Base-by-base conservation (phyloP, 2,113 vertebrate genomes). In the Actinemys pallida region DNA sequence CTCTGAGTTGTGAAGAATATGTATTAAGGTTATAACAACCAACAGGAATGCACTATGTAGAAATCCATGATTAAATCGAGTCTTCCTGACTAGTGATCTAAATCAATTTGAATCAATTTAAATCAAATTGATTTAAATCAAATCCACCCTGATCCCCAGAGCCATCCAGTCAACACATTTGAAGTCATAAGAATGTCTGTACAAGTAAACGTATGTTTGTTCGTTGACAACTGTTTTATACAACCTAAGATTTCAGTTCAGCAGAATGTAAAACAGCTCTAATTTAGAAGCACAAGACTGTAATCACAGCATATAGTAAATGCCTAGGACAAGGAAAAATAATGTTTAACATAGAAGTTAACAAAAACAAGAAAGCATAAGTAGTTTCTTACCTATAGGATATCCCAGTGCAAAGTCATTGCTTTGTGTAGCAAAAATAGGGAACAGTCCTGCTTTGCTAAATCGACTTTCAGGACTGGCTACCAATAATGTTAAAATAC, bases 371-470 rank as follows among this genome's bases (percentile, higher is more conserved):
- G 27, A 94, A 91, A 87, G 84, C 6, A 35, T 80, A 88, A 86
- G 31, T 69, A 96, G 69, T 29, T 88, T 95, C 99, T 99, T 97
- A 99, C 99, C 99, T 97, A 99, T 99, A 88, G 99, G 99, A 98
- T 99, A 99, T 83, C 99, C 99, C 98, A 99, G 93, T 78, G 99
- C 99, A 98, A 99, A 99, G 97, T 99, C 99, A 97, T 99, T 99
- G 98, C 99, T 99, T 93, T 99, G 99, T 88, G 99, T 99, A 93
- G 99, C 99, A 98, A 99, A 99, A 97, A 99, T 99, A 84, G 99
- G 99, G 97, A 98, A 99, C n/a, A 99, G 98, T 76, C 99, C 99
- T 35, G 99, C 99, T 97, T 99, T 99, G 94, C 99, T 98, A 93
- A 99, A 99, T 88, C 99, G 98, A 45, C 97, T 99, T 29, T 99